Evolutionary conservation across 2,888 invertebrate species (phyloP), one percentile per base, ranked within the genome.

Genomic region (Synergus gifuensis): DNA sequence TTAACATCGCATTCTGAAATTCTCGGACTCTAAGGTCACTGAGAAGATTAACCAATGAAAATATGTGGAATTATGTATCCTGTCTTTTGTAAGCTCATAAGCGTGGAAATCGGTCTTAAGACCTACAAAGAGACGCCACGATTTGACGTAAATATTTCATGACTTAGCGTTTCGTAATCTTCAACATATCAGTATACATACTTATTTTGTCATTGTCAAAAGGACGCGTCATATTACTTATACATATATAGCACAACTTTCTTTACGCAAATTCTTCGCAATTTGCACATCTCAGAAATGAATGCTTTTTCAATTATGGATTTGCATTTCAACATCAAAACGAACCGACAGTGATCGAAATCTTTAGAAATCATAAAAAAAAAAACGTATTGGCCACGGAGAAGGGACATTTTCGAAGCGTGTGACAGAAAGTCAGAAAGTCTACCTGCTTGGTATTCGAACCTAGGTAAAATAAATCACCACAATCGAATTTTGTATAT

Each of bases 1-100:
- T 73, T 73, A 73, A 73, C 73, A 73, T 73, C 54, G 73, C 73
- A 73, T 73, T 73, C 73, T 73, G 54, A 73, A 73, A 73, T 73
- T 73, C 73, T 73, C 54, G 73, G 73, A 73, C 73, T 73, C 54
- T 73, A 73, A 40, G 73, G 73, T 54, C 73, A 54, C 73, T 73
- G 73, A 73, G 73, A 73, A 73, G 73, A 73, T 73, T 73, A 73
- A 73, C 73, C 73, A 73, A 73, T 73, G 73, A 73, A 73, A 73
- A 73, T 73, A 73, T 49, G 69, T 73, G 69, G 69, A 73, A 73
- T 73, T 73, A 73, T 73, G 73, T 73, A 49, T 73, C 73, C 73
- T 73, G 73, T 11, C 73, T 73, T 73, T 73, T 73, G 54, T 73
- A 36, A 73, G 73, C 73, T 49, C 69, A 69, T 28, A 69, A 69